A percentile compares a stretch with the other conserved stretches of the same genome.
These are phyloP conservation scores for Mesorhabditis belari DNA, from an alignment of 2,888 invertebrate genomes.

Conservation along the genomic window DNA sequence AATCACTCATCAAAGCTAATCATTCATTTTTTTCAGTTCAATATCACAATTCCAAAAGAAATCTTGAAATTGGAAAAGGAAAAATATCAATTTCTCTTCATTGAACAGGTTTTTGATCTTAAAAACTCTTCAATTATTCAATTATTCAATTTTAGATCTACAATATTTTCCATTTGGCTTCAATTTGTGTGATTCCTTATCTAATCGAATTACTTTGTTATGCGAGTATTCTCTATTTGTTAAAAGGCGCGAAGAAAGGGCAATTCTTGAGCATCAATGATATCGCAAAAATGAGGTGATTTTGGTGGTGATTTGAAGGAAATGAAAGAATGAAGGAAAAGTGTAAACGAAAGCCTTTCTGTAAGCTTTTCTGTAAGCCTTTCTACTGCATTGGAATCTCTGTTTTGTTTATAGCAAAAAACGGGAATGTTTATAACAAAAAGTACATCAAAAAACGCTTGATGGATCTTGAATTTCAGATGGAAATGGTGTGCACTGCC, in stretches of 20 bases:
- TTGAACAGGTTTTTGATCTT: background rate
- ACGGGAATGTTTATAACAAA: no score
- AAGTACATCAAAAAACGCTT: background rate
- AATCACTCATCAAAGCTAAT: no score
- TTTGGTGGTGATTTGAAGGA: background rate
- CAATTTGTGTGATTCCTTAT: slow-evolving; percentile 30
- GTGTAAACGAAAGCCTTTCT: no score
- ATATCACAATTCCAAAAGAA: background rate
- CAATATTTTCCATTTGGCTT: slow-evolving; percentile 28
- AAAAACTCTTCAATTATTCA: background rate
- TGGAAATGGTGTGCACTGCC: background rate
- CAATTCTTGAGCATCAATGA: slow-evolving; percentile 8
- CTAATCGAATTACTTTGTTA: slow-evolving; percentile 23
- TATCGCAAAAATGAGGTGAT: background rate
- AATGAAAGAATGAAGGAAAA: background rate
- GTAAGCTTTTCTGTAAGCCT: no score
- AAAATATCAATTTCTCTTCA: background rate
- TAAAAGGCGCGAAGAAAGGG: slow-evolving; percentile 22
- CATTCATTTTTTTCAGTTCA: no score
- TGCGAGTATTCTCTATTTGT: slow-evolving; percentile 26
- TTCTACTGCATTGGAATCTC: background rate
- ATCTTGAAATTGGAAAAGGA: background rate
- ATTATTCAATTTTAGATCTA: slow-evolving; percentile 22
- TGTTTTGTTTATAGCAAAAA: background rate
- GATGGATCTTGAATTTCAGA: background rate